Percentiles rank a stretch among this genome's conserved stretches.
phyloP scores from a whole-genome alignment of 2,113 vertebrate genomes.

The Falcunculus frontatus region DNA sequence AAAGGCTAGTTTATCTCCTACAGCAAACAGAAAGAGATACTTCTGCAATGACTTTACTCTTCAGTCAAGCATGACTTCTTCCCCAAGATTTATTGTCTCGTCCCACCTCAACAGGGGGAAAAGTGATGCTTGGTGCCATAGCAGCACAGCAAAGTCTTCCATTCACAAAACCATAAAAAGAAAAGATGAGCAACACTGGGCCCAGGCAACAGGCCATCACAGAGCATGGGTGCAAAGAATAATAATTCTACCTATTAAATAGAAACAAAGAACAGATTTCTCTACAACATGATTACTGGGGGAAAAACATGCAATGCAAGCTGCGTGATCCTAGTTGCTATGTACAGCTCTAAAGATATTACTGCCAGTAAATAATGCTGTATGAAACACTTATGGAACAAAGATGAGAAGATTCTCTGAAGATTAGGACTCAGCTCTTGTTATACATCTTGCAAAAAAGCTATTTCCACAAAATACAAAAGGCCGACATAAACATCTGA shows the following conservation, averaged over 20 bases:
- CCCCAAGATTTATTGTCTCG: fast-evolving
- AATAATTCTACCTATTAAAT: background rate
- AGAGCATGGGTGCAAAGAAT: background rate
- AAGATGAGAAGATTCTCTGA: background rate
- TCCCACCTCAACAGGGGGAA: background rate
- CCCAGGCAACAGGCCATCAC: background rate
- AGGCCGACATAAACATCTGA: background rate
- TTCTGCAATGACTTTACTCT: background rate
- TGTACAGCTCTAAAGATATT: background rate
- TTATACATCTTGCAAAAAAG: background rate
- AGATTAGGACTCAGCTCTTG: background rate
- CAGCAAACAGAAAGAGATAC: background rate
- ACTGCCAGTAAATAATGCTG: background rate
- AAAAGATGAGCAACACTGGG: background rate
- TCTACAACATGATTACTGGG: background rate
- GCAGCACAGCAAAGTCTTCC: background rate
- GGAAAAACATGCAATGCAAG: background rate
- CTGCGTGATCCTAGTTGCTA: background rate
- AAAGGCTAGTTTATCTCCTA: background rate
- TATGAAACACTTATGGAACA: background rate
- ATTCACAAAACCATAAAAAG: background rate
- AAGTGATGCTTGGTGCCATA: background rate
- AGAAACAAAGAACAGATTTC: background rate
- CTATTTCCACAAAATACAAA: background rate
- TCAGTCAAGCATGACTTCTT: background rate